These are phyloP conservation scores for Pipra filicauda DNA, from an alignment of 2,113 vertebrate species.

Conservation along the genomic window DNA sequence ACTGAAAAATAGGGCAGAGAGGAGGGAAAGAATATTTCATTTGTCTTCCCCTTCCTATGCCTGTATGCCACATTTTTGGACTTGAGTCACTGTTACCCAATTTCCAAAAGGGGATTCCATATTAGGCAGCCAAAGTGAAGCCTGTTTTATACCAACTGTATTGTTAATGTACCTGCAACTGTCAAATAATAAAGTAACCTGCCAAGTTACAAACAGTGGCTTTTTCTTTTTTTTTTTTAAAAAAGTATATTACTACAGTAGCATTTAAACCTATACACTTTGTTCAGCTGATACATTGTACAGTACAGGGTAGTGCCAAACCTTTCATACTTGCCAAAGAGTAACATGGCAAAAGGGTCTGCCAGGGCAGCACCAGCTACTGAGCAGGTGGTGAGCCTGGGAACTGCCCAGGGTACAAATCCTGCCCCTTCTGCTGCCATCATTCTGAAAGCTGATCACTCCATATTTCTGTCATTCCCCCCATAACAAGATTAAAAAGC, in stretches of 20 bases:
- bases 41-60: not conserved
- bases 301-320: not conserved
- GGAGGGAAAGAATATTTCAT: not conserved
- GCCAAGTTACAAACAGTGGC: not conserved
- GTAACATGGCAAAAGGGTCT: not conserved
- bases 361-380: accelerated
- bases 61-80: not conserved
- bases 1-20: not conserved
- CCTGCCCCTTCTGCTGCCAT: not conserved
- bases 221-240: not conserved
- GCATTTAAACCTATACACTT: not conserved
- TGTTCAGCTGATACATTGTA: not conserved
- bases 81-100: not conserved
- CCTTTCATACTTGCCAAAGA: not conserved
- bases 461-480: not conserved
- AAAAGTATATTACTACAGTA: not conserved
- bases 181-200: not conserved
- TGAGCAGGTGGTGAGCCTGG: not conserved
- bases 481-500: not conserved
- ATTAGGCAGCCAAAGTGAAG: not conserved
- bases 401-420: not conserved
- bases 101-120: not conserved
- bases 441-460: not conserved
- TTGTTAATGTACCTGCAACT: not conserved
- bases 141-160: not conserved